A percentile compares a stretch with the other conserved stretches of the same genome.
phyloP scores from a whole-genome alignment of 1,140 invertebrate species.

The Drosophila asahinai region DNA sequence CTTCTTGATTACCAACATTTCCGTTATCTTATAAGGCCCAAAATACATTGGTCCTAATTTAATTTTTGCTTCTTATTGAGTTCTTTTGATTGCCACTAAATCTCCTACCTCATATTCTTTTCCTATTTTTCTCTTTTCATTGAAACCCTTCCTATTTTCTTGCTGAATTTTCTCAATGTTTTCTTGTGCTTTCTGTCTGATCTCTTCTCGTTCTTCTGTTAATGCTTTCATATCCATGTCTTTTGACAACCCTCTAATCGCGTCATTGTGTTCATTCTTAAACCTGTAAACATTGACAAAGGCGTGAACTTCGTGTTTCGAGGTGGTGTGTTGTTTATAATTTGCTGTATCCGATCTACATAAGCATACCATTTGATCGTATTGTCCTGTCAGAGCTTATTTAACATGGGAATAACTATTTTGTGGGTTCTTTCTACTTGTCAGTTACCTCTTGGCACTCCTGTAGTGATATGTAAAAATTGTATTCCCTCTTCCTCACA shows the following conservation, averaged over 20 bases:
- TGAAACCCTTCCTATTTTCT: neutral
- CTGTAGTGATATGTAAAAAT: neutral
- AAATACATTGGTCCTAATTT: neutral
- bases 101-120: neutral
- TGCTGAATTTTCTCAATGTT: neutral
- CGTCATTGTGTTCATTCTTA: too few relatives aligned
- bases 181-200: neutral
- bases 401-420: neutral
- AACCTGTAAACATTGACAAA: too few relatives aligned
- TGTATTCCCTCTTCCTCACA: neutral
- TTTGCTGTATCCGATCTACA: neutral
- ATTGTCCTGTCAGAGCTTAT: neutral
- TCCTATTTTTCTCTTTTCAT: neutral
- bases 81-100: too few relatives aligned
- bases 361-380: neutral
- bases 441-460: neutral
- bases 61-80: neutral
- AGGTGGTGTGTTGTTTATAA: neutral
- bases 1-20: neutral
- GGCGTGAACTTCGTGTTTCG: neutral
- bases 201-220: neutral
- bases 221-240: neutral
- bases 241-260: neutral
- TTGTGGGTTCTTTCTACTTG: constrained; percentile 8
- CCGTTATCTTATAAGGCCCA: neutral